Evolutionary conservation across 2,113 vertebrate genomes (phyloP), one percentile per base, ranked within the genome.

Genomic region (Microcebus tavaratra): DNA sequence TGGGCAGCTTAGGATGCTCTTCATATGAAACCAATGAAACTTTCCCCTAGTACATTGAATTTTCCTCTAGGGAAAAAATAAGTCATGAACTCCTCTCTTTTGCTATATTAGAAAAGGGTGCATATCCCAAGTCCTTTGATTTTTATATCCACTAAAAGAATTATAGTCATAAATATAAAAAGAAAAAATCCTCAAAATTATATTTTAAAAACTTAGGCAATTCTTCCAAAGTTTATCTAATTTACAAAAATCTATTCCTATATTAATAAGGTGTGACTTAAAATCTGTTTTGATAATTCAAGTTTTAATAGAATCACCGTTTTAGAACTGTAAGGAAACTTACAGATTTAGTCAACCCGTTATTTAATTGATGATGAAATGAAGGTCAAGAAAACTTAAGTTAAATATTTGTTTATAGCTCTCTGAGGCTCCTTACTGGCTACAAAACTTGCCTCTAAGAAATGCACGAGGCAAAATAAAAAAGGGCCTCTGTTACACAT

Each of bases 121-220:
- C 70, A 82, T 84, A 83, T 59, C 27, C 34, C 57, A 96, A 89
- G 21, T 87, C 39, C 68, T 90, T 81, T 97, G 63, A 89, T 67
- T 96, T 94, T 91, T 75, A 70, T 34, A 93, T 20, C n/a, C 70
- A 92, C 34, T 57, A 89, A 88, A 96, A 81, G 36, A 95, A 91
- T 79, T 76, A 57, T 3, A 92, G 27, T 76, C 63, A 94, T 14
- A 82, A 93, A 89, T 72, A 96, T 61, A 91, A 86, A 94, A 83
- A n/a, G 57, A 65, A 90, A 93, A 68, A 70, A 57, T 12, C 3
- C 50, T 90, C 13, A 91, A 63, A 27, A 92, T 25, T 92, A 1
- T 72, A 95, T 79, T 88, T 97, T 90, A 92, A 95, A 97, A 92
- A 61, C 50, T 79, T 90, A 96, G 67, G 39, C 92, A 83, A 84